Percentiles rank a stretch among this genome's conserved stretches.
Conservation (phyloP, 2,888 invertebrate genomes). For the Villa cingulata region DNA sequence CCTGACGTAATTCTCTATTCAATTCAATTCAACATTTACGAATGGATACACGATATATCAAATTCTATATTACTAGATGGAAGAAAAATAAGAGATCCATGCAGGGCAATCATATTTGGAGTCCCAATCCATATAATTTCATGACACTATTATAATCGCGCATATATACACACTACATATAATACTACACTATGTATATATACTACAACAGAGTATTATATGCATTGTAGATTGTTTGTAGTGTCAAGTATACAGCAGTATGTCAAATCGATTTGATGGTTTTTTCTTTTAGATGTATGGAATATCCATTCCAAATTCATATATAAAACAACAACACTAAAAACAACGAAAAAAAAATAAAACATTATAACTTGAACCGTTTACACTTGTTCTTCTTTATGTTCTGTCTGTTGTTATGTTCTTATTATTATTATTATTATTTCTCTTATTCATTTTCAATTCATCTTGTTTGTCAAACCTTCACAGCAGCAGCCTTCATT, state of each 20-base stretch:
- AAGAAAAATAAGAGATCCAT: too few species aligned
- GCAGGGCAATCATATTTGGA: conserved; percentile 12
- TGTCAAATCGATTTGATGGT: conserved; percentile 15
- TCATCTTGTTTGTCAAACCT: conserved; percentile 7
- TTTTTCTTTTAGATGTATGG: conserved; percentile 3
- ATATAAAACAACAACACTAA: background rate
- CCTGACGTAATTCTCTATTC: too few species aligned
- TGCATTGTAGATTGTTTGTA: background rate
- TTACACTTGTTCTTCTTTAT: background rate
- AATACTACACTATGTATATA: too few species aligned
- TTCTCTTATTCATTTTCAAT: background rate
- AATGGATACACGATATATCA: too few species aligned
- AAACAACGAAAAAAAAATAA: background rate
- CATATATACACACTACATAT: too few species aligned
- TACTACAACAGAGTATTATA: too few species aligned
- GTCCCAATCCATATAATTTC: too few species aligned
- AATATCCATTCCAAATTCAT: conserved; percentile 5
- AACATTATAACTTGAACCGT: too few species aligned
- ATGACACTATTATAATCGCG: too few species aligned
- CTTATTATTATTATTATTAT: background rate
- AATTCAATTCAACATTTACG: too few species aligned
- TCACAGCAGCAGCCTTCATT: background rate
- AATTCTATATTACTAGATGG: too few species aligned
- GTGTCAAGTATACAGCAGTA: conserved; percentile 4
- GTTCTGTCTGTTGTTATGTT: too few species aligned